Evolutionary conservation across 2,113 vertebrate genomes (phyloP), one percentile per base, ranked within the genome.

Genomic region (Petroica traversi): DNA sequence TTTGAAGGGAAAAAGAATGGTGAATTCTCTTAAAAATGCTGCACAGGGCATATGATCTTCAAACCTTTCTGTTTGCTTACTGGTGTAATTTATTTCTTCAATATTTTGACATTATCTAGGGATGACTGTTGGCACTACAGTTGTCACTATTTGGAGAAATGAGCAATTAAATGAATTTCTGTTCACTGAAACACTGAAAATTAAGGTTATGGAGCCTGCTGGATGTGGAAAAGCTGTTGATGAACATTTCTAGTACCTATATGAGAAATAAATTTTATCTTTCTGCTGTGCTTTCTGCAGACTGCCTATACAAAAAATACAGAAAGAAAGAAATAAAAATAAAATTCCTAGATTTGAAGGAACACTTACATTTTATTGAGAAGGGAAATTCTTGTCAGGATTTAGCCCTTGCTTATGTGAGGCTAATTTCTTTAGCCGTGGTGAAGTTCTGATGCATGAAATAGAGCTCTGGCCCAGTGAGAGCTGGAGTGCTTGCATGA

Each of bases 101-200:
- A 88, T 97, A 97, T 97, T 97, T 96, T 97, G 92, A 96, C 92
- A 94, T 67, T 84, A 92, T 58, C 55, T 63, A 68, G 29, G 72
- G 75, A 94, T 10, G 78, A 57, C 38, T 96, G 85, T 86, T 96
- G 92, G 90, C 90, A 93, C 78, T 77, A 48, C 33, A 80, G 52
- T 80, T 95, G 46, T 67, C 72, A 92, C 43, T 67, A 9, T 48
- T 59, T 72, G 72, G 52, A 88, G 68, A 74, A 94, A 92, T 49
- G 59, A 93, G 68, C 51, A 94, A 75, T 94, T 77, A 80, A 90
- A 92, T 83, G 34, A 78, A 88, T 92, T 91, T 85, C 49, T 96
- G 14, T 85, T 89, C 59, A 73, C 59, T 52, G 51, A 88, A 25
- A 19, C 46, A 22, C 26, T 77, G 59, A 88, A 85, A 96, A 93